These are phyloP conservation scores for Zoanthus sansibaricus DNA, from an alignment of 92 coral and sea anemone genomes.

Conservation along the genomic window DNA sequence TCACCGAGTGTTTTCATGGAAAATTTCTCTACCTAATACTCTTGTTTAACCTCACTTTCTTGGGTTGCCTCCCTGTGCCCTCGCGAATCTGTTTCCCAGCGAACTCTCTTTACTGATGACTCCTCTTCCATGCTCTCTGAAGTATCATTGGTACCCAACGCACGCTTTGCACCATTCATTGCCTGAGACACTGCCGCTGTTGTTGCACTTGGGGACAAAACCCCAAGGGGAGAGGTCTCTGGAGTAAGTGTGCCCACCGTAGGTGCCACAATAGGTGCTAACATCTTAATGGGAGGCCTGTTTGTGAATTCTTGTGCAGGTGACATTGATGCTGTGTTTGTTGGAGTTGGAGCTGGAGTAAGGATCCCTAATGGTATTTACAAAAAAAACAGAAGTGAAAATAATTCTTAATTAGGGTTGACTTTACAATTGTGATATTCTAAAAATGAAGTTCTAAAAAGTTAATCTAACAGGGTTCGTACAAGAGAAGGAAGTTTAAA, in stretches of 20 bases:
- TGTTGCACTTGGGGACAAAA: slow-evolving; percentile 98
- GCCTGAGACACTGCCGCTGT: slow-evolving; percentile 98
- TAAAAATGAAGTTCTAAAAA: no score
- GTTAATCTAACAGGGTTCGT: no score
- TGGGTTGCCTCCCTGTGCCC: slow-evolving; percentile 11
- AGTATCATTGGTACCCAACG: slow-evolving; percentile 68
- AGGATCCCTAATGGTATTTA: slow-evolving; percentile 77
- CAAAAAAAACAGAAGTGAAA: no score
- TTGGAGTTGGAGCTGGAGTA: slow-evolving; percentile 97
- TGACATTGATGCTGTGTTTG: slow-evolving; percentile 83
- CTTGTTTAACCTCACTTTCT: slow-evolving; percentile 27
- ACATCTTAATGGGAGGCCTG: slow-evolving; percentile 67
- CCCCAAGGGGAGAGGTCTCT: slow-evolving; percentile 95
- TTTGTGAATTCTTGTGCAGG: slow-evolving; percentile 69
- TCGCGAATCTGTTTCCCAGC: slow-evolving; percentile 27
- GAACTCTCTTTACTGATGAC: slow-evolving; percentile 77
- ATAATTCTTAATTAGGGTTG: no score
- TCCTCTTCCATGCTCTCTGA: slow-evolving; percentile 67
- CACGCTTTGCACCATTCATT: slow-evolving; percentile 96
- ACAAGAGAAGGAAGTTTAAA: no score
- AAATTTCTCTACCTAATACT: neutral
- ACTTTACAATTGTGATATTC: no score
- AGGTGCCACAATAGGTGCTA: slow-evolving; percentile 82
- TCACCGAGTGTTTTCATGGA: neutral
- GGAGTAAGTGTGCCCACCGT: slow-evolving; percentile 86